Conservation (phyloP, 2,113 vertebrate species). For the Odocoileus hemionus region DNA sequence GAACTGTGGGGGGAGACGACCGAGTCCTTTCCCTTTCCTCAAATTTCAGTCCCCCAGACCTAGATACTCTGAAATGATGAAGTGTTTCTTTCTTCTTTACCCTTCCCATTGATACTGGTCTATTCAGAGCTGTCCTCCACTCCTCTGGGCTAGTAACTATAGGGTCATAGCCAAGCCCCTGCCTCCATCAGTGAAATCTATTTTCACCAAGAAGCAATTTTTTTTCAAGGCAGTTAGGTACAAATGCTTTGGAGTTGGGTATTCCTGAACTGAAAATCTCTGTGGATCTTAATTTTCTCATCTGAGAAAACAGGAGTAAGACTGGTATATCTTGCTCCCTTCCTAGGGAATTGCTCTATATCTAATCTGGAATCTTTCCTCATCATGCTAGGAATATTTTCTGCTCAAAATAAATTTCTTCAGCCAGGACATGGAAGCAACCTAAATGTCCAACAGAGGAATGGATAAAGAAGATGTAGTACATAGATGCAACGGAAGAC, state of each 20-base stretch:
- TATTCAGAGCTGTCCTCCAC: accelerated
- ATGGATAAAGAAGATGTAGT: neutral
- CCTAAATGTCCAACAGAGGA: neutral
- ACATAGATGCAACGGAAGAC: neutral
- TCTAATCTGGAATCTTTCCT: neutral
- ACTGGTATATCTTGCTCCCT: neutral
- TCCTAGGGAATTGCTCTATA: neutral
- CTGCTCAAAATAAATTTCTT: neutral
- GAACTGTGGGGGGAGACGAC: neutral
- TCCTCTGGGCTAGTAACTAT: accelerated
- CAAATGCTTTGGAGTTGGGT: neutral
- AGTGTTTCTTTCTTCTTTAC: neutral
- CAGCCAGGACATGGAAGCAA: neutral
- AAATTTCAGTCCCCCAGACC: neutral
- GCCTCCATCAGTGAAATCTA: neutral
- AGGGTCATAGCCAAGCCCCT: accelerated
- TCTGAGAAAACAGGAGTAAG: neutral
- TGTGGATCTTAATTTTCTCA: neutral
- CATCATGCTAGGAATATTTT: neutral
- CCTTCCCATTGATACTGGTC: too few relatives aligned
- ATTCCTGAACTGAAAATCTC: neutral
- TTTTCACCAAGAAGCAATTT: neutral
- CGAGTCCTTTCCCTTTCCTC: accelerated
- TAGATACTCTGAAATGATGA: neutral
- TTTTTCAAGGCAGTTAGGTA: neutral